Conservation (phyloP, 92 coral and sea anemone species). For the Heliopora coerulea region DNA sequence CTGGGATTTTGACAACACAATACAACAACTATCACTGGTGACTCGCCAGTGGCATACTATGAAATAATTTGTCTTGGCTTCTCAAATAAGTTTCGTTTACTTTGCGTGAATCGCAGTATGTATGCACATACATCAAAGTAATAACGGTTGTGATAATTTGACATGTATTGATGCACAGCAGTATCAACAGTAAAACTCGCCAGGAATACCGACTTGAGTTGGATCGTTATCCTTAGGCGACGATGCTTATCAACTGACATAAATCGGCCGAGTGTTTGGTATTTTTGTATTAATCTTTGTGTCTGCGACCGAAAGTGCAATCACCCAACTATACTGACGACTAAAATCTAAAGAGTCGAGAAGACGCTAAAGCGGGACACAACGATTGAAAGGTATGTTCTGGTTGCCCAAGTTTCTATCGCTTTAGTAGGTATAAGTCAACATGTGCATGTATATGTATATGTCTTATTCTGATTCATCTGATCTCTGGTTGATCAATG, state of each 20-base stretch:
- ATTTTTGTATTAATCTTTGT: not conserved
- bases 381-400: conserved; percentile 24
- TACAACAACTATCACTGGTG: conserved; percentile 5
- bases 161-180: conserved; percentile 6
- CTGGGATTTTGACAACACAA: conserved; percentile 34
- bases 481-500: no score
- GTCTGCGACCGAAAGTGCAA: not conserved
- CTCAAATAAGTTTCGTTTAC: not conserved
- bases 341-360: not conserved
- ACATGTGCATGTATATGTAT: no score
- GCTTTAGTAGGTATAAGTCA: no score
- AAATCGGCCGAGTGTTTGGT: not conserved
- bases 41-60: conserved; percentile 3
- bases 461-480: conserved; percentile 4
- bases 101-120: conserved; percentile 10
- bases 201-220: not conserved
- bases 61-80: not conserved
- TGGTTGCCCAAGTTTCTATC: conserved; percentile 9
- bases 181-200: not conserved
- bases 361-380: conserved; percentile 2
- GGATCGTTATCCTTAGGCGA: conserved; percentile 37
- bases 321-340: not conserved
- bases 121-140: not conserved
- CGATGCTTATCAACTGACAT: conserved; percentile 38
- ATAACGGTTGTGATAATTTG: not conserved